Conservation (phyloP, 1,140 invertebrate species). For the Trialeurodes vaporariorum region DNA sequence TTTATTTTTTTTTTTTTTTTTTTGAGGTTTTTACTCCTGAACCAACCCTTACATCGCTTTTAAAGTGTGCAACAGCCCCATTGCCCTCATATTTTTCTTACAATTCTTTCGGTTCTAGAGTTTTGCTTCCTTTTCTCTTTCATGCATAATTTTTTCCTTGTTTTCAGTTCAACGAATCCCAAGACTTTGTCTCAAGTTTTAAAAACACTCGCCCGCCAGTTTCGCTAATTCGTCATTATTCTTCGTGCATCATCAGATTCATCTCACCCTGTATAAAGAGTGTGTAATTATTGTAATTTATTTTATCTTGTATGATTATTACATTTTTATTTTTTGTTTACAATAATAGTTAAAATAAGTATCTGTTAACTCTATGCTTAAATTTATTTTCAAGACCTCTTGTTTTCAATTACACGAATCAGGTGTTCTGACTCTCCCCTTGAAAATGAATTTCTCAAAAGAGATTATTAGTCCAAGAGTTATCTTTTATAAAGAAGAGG, state of each 20-base stretch:
- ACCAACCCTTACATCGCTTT: not conserved
- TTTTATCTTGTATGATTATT: not conserved
- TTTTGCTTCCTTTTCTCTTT: not conserved
- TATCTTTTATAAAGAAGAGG: too few relatives aligned
- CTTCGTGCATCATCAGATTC: not conserved
- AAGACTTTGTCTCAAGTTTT: not conserved
- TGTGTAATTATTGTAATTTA: not conserved
- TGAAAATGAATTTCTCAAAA: too few relatives aligned
- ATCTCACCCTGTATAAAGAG: too few relatives aligned
- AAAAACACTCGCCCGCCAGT: not conserved
- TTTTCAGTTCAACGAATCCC: not conserved
- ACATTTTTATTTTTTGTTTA: constrained; percentile 1
- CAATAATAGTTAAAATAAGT: not conserved
- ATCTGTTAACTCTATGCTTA: too few relatives aligned
- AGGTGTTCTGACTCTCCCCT: too few relatives aligned
- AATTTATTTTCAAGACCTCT: too few relatives aligned
- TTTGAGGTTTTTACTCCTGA: too few relatives aligned
- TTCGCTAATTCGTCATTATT: not conserved
- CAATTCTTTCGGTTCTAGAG: not conserved
- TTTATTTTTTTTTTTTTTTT: too few relatives aligned
- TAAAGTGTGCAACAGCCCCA: not conserved
- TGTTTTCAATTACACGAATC: too few relatives aligned
- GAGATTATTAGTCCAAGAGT: too few relatives aligned
- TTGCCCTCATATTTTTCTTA: not conserved
- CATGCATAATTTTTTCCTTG: not conserved